Base-by-base conservation (phyloP, 1,140 invertebrate genomes). In the Planococcus citri region DNA sequence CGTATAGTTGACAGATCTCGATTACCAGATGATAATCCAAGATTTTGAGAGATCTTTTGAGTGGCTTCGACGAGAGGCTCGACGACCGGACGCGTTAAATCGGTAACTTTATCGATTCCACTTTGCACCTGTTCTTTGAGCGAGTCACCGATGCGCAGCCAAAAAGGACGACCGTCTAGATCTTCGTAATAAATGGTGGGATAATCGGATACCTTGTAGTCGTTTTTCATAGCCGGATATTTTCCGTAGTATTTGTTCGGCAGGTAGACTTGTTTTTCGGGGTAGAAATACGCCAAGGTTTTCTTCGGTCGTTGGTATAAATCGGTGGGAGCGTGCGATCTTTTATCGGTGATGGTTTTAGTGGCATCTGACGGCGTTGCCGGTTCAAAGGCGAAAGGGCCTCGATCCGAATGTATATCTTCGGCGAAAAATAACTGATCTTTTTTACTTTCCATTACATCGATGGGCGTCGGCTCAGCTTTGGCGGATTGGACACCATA, bases 31-130 rank as follows among this genome's bases (percentile, higher is more conserved):
- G 84, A 82, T 1, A 89, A 78, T 3, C 88, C 88, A 9, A 89
- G 78, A 75, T 89, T 90, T 70, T 88, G 81, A 1, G 86, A 86
- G 68, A 88, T 88, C 77, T 89, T 89, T 1, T 89, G 86, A 0
- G 88, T 87, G 0, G 87, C 88, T 78, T 90, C 88, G 0, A 88
- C 83, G 1, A 90, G 71, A 1, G 88, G 87, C 70, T 88, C 86
- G 12, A 88, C 80, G 0, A 89, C 87, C 0, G 88, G 87, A 51
- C 84, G 80, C 0, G 88, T 86, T 0, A 89, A 76, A 72, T 86
- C 84, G 17, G 86, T 84, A 51, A 90, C 83, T 22, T 83, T 85
- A 73, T 87, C 83, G 29, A 87, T 85, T 0, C 87, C 83, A 38
- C 78, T 86, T 70, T 87, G 84, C 12, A 90, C 81, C 58, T 87